phyloP scores from a whole-genome alignment of 2,113 vertebrate species.

The Psammodynastes pulverulentus region DNA sequence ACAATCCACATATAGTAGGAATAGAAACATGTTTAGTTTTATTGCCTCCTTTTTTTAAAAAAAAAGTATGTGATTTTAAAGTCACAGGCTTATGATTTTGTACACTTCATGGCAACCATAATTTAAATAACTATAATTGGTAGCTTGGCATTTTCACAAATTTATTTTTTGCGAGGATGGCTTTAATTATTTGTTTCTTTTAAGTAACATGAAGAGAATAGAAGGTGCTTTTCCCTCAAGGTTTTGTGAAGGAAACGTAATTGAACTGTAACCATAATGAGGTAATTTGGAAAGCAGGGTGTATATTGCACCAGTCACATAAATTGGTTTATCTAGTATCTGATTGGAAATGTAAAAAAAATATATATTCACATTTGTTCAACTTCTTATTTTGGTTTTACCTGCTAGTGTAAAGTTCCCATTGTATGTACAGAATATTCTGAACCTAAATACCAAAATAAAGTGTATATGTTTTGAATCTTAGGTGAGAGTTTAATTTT shows the following conservation, averaged over 20 bases:
- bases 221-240: constrained; percentile 61
- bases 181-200: constrained; percentile 42
- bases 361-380: constrained; percentile 25
- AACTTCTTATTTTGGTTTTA: constrained; percentile 44
- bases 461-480: constrained; percentile 64
- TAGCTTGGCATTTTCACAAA: constrained; percentile 66
- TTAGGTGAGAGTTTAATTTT: constrained; percentile 61
- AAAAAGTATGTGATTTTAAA: constrained; percentile 66
- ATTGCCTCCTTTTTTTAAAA: constrained; percentile 52
- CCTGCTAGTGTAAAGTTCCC: constrained; percentile 39
- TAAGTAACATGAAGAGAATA: constrained; percentile 50
- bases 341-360: constrained; percentile 20
- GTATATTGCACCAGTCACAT: constrained; percentile 46
- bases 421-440: constrained; percentile 47
- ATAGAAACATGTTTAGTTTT: constrained; percentile 47
- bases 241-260: constrained; percentile 34
- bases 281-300: constrained; percentile 21
- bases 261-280: constrained; percentile 24
- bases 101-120: constrained; percentile 54
- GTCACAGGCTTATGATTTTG: constrained; percentile 49
- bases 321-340: constrained; percentile 44
- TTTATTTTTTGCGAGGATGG: constrained; percentile 45
- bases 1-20: constrained; percentile 27
- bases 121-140: constrained; percentile 53
- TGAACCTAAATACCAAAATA: constrained; percentile 56